These are phyloP conservation scores for Pogonomyrmex californicus DNA, from an alignment of 1,140 invertebrate genomes.

Conservation along the genomic window DNA sequence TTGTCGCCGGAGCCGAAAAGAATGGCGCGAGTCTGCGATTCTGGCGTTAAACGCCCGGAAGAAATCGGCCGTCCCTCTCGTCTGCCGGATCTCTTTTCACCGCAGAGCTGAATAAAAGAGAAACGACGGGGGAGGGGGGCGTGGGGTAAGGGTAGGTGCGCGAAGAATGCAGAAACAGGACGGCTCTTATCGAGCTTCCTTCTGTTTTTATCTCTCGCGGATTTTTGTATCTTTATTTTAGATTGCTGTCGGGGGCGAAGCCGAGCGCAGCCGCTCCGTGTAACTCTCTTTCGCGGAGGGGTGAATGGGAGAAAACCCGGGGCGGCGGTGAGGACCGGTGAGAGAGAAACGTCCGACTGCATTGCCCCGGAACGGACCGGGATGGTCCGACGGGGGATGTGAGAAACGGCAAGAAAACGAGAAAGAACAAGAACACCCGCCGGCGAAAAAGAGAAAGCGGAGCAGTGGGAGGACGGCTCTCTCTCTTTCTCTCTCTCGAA, in stretches of 20 bases:
- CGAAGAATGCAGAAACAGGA: constrained; percentile 47
- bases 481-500: constrained; percentile 37
- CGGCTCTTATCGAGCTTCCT: constrained; percentile 65
- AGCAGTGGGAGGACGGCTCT: constrained; percentile 14
- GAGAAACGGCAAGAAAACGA: constrained; percentile 44
- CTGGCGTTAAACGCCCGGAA: constrained; percentile 60
- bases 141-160: constrained; percentile 11
- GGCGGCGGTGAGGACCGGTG: not conserved
- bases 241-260: constrained; percentile 60
- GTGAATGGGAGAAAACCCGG: constrained; percentile 13
- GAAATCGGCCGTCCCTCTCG: constrained; percentile 45
- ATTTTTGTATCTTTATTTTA: constrained; percentile 77
- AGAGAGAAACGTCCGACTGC: constrained; percentile 23
- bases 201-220: constrained; percentile 66
- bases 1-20: constrained; percentile 4
- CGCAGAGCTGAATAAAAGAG: constrained; percentile 43
- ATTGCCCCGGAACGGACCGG: constrained; percentile 6
- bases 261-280: constrained; percentile 47
- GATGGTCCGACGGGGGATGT: constrained; percentile 11
- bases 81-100: constrained; percentile 22
- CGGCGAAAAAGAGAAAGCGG: not conserved
- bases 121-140: not conserved
- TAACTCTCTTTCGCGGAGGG: constrained; percentile 56
- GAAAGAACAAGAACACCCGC: constrained; percentile 17
- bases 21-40: constrained; percentile 37